phyloP scores from a whole-genome alignment of 2,888 invertebrate genomes.

The Protonemura montana region DNA sequence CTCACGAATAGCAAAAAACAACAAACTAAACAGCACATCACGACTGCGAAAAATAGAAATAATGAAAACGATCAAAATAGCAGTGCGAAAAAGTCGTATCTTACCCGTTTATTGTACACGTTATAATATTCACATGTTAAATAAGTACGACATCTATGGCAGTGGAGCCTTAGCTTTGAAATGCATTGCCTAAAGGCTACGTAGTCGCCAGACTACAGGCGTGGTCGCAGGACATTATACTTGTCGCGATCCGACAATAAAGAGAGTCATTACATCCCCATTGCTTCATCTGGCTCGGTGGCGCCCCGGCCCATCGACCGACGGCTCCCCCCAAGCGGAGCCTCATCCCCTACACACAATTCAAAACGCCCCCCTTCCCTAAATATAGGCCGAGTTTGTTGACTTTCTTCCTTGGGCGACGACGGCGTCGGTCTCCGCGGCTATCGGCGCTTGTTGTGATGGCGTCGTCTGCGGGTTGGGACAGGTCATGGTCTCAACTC shows the following conservation, averaged over 20 bases:
- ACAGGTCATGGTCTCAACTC: background rate
- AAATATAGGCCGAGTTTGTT: background rate
- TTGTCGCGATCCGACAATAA: constrained; percentile 33
- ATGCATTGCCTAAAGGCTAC: constrained; percentile 13
- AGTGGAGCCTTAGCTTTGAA: background rate
- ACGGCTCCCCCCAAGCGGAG: background rate
- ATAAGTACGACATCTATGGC: background rate
- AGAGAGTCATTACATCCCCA: constrained; percentile 42
- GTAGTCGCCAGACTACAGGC: background rate
- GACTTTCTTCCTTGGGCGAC: background rate
- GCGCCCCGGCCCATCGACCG: constrained; percentile 18
- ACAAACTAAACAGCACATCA: too few relatives aligned
- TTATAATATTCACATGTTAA: background rate
- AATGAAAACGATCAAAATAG: background rate
- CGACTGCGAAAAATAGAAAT: too few relatives aligned
- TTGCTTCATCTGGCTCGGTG: constrained; percentile 24
- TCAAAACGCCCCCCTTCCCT: background rate
- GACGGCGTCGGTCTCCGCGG: background rate
- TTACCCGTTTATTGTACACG: background rate
- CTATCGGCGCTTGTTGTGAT: background rate
- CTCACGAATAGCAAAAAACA: too few relatives aligned
- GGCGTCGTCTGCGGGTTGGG: background rate
- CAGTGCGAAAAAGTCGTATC: constrained; percentile 18
- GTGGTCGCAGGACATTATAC: background rate
- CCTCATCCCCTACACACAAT: background rate